phyloP scores from a whole-genome alignment of 2,888 invertebrate species.

The Torymus aiolomorphi region DNA sequence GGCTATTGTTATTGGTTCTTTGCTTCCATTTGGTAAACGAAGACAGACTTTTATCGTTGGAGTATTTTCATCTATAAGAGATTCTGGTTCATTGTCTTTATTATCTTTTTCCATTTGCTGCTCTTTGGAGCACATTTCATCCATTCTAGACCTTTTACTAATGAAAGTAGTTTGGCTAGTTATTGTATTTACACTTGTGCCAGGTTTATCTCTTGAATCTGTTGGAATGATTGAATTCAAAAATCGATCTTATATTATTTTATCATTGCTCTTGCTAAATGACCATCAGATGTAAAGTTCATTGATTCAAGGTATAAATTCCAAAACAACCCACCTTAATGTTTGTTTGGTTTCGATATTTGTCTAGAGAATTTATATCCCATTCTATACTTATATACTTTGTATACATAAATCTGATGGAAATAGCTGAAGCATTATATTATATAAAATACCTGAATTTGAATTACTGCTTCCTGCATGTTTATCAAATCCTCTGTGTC shows the following conservation, averaged over 20 bases:
- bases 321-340: too few relatives aligned
- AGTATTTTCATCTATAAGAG: constrained; percentile 62
- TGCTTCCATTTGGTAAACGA: constrained; percentile 71
- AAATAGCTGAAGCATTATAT: too few relatives aligned
- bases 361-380: too few relatives aligned
- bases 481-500: constrained; percentile 44
- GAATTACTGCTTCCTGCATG: constrained; percentile 44
- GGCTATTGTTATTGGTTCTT: constrained; percentile 71
- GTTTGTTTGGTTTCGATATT: too few relatives aligned
- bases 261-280: background rate
- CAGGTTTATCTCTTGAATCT: constrained; percentile 57
- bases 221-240: constrained; percentile 19
- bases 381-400: too few relatives aligned
- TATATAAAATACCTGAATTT: constrained; percentile 27
- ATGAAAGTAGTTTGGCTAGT: constrained; percentile 64
- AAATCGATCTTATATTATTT: background rate
- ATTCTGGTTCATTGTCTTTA: constrained; percentile 51
- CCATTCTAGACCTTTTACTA: constrained; percentile 70
- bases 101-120: constrained; percentile 60
- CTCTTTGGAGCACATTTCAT: constrained; percentile 62
- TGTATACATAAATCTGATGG: too few relatives aligned
- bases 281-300: too few relatives aligned
- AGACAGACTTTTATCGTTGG: constrained; percentile 70
- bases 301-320: too few relatives aligned
- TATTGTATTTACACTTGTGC: constrained; percentile 61